Percentiles rank a stretch among this genome's conserved stretches.
Evolutionary conservation across 2,113 vertebrate genomes (phyloP).

Genomic region (Elgaria multicarinata): DNA sequence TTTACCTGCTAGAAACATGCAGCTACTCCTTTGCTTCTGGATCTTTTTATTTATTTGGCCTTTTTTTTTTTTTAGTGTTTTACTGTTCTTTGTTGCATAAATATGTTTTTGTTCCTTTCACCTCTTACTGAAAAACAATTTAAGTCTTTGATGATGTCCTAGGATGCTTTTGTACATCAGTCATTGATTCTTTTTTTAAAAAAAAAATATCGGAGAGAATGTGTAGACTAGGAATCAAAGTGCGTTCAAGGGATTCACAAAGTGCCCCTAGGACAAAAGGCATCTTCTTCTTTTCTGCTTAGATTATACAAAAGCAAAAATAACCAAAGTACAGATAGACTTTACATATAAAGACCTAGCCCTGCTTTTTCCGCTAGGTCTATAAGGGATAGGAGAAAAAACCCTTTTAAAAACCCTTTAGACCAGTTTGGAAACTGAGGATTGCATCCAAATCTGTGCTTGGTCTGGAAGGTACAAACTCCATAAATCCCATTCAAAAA

Average conservation of each 20-base stretch:
- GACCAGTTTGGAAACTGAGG: no score
- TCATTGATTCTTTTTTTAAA: background rate
- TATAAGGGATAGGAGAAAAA: background rate
- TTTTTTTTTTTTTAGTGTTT: background rate
- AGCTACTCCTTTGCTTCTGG: background rate
- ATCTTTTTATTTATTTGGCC: background rate
- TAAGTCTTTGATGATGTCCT: conserved; percentile 7
- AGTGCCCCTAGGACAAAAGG: conserved; percentile 24
- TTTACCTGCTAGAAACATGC: background rate
- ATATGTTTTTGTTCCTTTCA: conserved; percentile 17
- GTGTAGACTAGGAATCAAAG: background rate
- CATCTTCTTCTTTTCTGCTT: conserved; percentile 27
- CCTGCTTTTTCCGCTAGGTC: background rate
- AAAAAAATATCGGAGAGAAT: background rate
- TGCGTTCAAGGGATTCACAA: background rate
- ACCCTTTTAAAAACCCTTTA: background rate
- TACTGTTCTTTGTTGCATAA: conserved; percentile 21
- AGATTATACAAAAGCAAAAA: conserved; percentile 18
- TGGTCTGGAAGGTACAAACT: no score
- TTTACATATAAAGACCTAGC: background rate
- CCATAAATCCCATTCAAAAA: no score
- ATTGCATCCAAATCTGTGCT: no score
- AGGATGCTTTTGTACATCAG: conserved; percentile 2
- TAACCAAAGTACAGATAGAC: background rate
- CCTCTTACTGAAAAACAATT: background rate